Evolutionary conservation across 2,797 vertebrate species (phyloP).

Genomic region (Benthosema pterotum): DNA sequence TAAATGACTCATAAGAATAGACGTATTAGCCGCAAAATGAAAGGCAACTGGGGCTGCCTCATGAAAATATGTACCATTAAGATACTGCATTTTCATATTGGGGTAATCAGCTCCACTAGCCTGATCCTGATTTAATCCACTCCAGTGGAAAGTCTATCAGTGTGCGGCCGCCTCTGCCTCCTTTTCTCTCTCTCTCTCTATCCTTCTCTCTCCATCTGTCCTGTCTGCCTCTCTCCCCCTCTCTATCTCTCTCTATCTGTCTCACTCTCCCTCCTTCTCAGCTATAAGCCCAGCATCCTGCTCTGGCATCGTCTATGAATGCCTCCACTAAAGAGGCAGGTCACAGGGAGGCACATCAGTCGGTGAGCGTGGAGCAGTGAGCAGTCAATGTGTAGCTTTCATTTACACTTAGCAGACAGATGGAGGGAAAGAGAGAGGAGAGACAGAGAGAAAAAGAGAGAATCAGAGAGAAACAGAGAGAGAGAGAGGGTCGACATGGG

Average conservation of each 20-base stretch:
- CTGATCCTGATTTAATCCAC: conserved; percentile 98
- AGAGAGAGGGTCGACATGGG: conserved; percentile 12
- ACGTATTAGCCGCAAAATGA: conserved; percentile 99
- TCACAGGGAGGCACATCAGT: conserved; percentile 60
- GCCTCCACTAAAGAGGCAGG: conserved; percentile 64
- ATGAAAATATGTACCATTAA: conserved; percentile 99
- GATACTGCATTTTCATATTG: conserved; percentile 95
- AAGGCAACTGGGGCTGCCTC: conserved; percentile 94
- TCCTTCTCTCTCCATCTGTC: conserved; percentile 57
- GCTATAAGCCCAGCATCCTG: conserved; percentile 71
- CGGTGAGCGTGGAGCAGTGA: conserved; percentile 22
- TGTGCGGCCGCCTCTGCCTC: conserved; percentile 89
- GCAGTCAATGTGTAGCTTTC: conserved; percentile 53
- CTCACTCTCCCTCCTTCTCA: conserved; percentile 32
- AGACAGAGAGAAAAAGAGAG: conserved; percentile 23
- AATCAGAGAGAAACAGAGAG: conserved; percentile 2
- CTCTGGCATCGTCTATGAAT: conserved; percentile 86
- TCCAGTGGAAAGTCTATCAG: conserved; percentile 96
- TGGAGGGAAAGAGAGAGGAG: conserved; percentile 44
- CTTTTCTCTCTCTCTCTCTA: conserved; percentile 73
- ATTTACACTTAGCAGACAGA: conserved; percentile 49
- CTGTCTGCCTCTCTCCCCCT: conserved; percentile 42
- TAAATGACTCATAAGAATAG: conserved; percentile 99
- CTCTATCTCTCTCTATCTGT: conserved; percentile 41
- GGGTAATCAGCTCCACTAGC: conserved; percentile 95